phyloP scores from a whole-genome alignment of 2,797 vertebrate species.

The Aulostomus chinensis region DNA sequence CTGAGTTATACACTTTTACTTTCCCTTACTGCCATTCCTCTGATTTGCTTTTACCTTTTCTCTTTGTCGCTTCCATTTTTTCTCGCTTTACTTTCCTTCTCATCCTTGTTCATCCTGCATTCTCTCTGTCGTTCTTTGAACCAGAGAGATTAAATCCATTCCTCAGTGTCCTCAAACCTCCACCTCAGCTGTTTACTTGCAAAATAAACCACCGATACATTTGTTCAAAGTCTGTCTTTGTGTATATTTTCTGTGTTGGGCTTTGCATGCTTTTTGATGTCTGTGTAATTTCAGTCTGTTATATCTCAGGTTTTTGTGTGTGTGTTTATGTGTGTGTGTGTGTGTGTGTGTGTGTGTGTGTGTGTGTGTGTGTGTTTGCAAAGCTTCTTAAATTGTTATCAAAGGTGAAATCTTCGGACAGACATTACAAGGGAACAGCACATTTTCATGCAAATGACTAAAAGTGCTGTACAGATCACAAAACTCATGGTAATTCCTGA shows the following conservation, averaged over 20 bases:
- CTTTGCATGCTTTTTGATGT: too few species aligned
- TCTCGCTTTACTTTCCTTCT: constrained; percentile 16
- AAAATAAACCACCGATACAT: constrained; percentile 33
- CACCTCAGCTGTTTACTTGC: constrained; percentile 64
- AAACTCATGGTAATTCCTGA: too few species aligned
- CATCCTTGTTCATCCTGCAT: constrained; percentile 3
- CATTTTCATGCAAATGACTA: too few species aligned
- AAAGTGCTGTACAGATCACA: too few species aligned
- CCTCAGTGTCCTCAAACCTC: constrained; percentile 69
- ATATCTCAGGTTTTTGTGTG: too few species aligned
- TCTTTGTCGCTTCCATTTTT: constrained; percentile 15
- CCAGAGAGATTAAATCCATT: constrained; percentile 73
- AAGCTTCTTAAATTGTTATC: too few species aligned
- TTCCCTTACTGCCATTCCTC: constrained; percentile 3
- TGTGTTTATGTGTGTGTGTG: too few species aligned
- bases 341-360: background rate
- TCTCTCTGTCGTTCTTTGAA: constrained; percentile 28
- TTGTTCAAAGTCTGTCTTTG: constrained; percentile 25
- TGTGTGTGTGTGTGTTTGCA: background rate
- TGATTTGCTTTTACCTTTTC: constrained; percentile 8
- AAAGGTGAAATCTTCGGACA: too few species aligned
- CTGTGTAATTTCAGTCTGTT: too few species aligned
- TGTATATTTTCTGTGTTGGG: too few species aligned
- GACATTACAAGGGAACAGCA: too few species aligned
- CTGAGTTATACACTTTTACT: constrained; percentile 56